Conservation (phyloP, 2,888 invertebrate genomes). For the Caenorhabditis afra region DNA sequence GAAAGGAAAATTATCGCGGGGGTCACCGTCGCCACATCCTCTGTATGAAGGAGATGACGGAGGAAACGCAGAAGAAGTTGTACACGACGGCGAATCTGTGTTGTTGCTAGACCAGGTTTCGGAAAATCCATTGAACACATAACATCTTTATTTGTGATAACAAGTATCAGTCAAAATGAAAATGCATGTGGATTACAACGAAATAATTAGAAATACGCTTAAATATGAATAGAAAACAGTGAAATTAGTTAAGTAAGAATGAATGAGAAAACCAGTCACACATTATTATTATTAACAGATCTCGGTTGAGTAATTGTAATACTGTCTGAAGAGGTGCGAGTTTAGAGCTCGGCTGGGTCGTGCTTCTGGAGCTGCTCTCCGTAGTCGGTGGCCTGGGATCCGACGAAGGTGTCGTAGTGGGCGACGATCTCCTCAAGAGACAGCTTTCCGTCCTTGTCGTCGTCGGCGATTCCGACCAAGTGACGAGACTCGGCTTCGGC, state of each 20-base stretch:
- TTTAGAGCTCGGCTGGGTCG: slow-evolving; percentile 84
- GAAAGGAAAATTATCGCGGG: slow-evolving; percentile 56
- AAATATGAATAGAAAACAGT: slow-evolving; percentile 17
- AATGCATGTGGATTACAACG: slow-evolving; percentile 27
- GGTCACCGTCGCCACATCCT: slow-evolving; percentile 34
- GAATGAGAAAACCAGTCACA: slow-evolving; percentile 56
- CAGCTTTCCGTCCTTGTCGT: slow-evolving; percentile 91
- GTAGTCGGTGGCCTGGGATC: slow-evolving; percentile 98
- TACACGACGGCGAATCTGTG: slow-evolving; percentile 16
- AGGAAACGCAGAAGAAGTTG: slow-evolving; percentile 22
- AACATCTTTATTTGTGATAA: slow-evolving; percentile 18
- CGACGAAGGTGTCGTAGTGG: slow-evolving; percentile 97
- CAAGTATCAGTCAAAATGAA: slow-evolving; percentile 24
- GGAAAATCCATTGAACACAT: neutral
- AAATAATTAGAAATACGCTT: slow-evolving; percentile 22
- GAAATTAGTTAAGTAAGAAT: slow-evolving; percentile 32
- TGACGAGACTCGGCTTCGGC: slow-evolving; percentile 96
- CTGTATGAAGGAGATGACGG: neutral
- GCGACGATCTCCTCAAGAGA: slow-evolving; percentile 92
- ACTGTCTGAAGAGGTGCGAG: slow-evolving; percentile 11
- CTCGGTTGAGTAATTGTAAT: slow-evolving; percentile 38
- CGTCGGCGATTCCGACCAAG: slow-evolving; percentile 94
- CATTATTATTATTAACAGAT: slow-evolving; percentile 60
- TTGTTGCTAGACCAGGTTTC: neutral
- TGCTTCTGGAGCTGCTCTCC: slow-evolving; percentile 95